phyloP scores from a whole-genome alignment of 2,797 vertebrate species.

The Brachyalestes nurse region DNA sequence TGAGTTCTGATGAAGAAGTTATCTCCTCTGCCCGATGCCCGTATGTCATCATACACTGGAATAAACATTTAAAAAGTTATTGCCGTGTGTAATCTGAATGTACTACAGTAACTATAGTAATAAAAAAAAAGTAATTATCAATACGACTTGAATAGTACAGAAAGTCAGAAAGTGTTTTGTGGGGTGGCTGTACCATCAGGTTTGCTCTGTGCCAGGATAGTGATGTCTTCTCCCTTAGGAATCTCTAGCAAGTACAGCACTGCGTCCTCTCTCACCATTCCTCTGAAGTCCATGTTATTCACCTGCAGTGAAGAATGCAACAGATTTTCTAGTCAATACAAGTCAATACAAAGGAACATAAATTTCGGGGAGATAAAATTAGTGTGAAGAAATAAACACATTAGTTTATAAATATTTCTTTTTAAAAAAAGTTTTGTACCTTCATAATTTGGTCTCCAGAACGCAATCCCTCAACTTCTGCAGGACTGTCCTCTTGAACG shows the following conservation, averaged over 20 bases:
- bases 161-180: too few relatives aligned
- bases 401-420: too few relatives aligned
- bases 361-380: neutral
- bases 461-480: constrained; percentile 88
- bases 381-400: neutral
- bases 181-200: constrained; percentile 88
- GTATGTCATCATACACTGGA: constrained; percentile 93
- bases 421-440: constrained; percentile 68
- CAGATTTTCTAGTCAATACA: neutral
- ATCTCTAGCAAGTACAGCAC: constrained; percentile 95
- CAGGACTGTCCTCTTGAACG: constrained; percentile 93
- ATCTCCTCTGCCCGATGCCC: constrained; percentile 92
- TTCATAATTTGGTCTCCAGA: constrained; percentile 96
- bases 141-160: too few relatives aligned
- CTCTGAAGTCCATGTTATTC: constrained; percentile 92
- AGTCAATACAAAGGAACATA: neutral
- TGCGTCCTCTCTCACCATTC: constrained; percentile 95
- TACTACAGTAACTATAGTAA: too few relatives aligned
- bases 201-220: constrained; percentile 93
- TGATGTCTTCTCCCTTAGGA: constrained; percentile 93
- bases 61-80: neutral
- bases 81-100: too few relatives aligned
- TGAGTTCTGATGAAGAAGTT: constrained; percentile 97
- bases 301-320: constrained; percentile 76
- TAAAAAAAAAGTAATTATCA: too few relatives aligned